Evolutionary conservation across 2,797 vertebrate species (phyloP).

Genomic region (Etheostoma perlongum): DNA sequence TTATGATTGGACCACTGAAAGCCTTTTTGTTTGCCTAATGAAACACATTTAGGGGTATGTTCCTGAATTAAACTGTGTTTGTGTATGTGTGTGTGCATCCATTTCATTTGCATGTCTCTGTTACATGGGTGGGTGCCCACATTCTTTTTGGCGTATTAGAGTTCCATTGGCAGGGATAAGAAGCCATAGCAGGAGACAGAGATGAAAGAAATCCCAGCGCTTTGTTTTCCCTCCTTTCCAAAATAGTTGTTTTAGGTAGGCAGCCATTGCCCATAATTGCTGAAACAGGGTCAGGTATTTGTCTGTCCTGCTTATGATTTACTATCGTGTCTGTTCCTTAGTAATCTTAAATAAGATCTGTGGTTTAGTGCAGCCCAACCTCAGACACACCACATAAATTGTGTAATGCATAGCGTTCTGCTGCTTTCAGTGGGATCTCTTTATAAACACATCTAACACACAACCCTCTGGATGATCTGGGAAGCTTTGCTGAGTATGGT

Average conservation of each 20-base stretch:
- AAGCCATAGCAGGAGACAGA: constrained; percentile 58
- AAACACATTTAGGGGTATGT: constrained; percentile 77
- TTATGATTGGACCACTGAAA: constrained; percentile 82
- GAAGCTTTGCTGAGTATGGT: constrained; percentile 14
- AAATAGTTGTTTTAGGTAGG: constrained; percentile 79
- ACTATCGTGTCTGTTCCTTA: constrained; percentile 64
- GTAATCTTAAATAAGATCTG: constrained; percentile 75
- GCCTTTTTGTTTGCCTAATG: constrained; percentile 82
- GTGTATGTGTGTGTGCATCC: constrained; percentile 26
- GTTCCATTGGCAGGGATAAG: constrained; percentile 58
- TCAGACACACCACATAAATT: constrained; percentile 73
- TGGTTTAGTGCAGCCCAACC: constrained; percentile 62
- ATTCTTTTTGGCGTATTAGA: constrained; percentile 46
- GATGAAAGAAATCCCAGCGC: constrained; percentile 67
- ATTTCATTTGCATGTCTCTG: constrained; percentile 60
- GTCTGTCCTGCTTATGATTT: constrained; percentile 71
- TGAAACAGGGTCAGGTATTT: constrained; percentile 75
- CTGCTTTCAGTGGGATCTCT: constrained; percentile 57
- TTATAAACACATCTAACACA: constrained; percentile 58
- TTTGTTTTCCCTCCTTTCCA: constrained; percentile 73
- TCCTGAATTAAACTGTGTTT: constrained; percentile 64
- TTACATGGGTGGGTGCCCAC: constrained; percentile 36
- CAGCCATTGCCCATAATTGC: constrained; percentile 77
- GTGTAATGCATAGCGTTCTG: constrained; percentile 67
- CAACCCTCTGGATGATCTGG: constrained; percentile 35